These are phyloP conservation scores for Gymnogyps californianus DNA, from an alignment of 2,113 vertebrate species.

Conservation along the genomic window DNA sequence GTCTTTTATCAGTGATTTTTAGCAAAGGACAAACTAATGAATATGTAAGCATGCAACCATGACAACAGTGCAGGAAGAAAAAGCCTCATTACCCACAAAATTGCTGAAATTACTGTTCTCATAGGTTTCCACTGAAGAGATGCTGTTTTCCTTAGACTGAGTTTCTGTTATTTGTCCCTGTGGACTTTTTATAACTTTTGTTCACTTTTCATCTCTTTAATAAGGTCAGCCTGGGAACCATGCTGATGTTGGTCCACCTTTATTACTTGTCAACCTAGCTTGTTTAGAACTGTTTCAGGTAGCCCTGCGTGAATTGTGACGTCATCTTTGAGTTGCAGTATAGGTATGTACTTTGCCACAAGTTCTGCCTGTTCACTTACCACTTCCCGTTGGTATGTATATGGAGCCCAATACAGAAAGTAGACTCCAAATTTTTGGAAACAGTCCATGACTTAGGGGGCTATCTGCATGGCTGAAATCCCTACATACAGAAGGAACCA, in stretches of 20 bases:
- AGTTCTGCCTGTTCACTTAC: not conserved
- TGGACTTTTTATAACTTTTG: not conserved
- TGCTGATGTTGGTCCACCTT: not conserved
- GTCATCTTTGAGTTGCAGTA: not conserved
- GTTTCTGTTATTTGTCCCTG: not conserved
- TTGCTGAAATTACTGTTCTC: conserved; percentile 51
- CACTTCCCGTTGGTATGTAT: not conserved
- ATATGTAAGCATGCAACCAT: conserved; percentile 52
- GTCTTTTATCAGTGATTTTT: conserved; percentile 9
- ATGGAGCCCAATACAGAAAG: not conserved
- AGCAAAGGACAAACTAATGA: conserved; percentile 53
- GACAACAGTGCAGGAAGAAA: conserved; percentile 45
- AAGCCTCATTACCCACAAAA: conserved; percentile 59
- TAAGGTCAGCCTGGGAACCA: not conserved
- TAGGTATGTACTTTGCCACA: not conserved
- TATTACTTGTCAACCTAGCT: not conserved
- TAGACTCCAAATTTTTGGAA: not conserved
- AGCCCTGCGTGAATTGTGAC: not conserved
- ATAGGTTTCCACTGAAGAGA: conserved; percentile 3
- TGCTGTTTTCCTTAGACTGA: not conserved
- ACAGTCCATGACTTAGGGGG: not conserved
- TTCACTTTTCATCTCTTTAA: not conserved
- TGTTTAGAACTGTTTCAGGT: not conserved
- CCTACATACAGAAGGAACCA: not conserved
- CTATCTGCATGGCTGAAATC: not conserved